A percentile compares a stretch with the other conserved stretches of the same genome.
These are phyloP conservation scores for Grapholita molesta DNA, from an alignment of 1,140 invertebrate species.

Conservation along the genomic window DNA sequence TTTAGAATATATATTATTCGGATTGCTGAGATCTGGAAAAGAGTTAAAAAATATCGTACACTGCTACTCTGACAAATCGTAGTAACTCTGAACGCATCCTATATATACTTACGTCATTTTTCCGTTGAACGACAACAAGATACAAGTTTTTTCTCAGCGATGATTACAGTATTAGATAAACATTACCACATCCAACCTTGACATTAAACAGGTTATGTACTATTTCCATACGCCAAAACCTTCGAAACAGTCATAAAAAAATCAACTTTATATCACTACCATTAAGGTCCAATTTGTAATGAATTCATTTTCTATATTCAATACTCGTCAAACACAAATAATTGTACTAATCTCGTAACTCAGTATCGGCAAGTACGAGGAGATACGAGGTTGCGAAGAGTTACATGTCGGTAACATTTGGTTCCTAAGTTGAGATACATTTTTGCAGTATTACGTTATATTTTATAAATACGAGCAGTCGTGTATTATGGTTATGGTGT, in stretches of 20 bases:
- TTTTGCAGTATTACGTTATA: neutral
- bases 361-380: neutral
- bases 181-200: neutral
- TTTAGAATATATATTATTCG: too few species aligned
- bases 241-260: neutral
- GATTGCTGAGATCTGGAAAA: too few species aligned
- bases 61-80: neutral
- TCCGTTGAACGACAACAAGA: too few species aligned
- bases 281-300: neutral
- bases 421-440: neutral
- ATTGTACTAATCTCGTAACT: neutral
- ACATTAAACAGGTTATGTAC: neutral
- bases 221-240: neutral
- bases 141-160: too few species aligned
- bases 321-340: too few species aligned
- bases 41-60: too few species aligned
- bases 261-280: neutral
- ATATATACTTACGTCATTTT: neutral
- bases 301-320: too few species aligned
- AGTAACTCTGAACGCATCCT: neutral
- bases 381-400: neutral
- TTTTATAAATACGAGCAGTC: neutral
- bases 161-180: neutral
- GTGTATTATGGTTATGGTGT: neutral
- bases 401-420: neutral